A percentile compares a stretch with the other conserved stretches of the same genome.
Conservation (phyloP, 2,888 invertebrate genomes). For the Eumerus sabulonum region DNA sequence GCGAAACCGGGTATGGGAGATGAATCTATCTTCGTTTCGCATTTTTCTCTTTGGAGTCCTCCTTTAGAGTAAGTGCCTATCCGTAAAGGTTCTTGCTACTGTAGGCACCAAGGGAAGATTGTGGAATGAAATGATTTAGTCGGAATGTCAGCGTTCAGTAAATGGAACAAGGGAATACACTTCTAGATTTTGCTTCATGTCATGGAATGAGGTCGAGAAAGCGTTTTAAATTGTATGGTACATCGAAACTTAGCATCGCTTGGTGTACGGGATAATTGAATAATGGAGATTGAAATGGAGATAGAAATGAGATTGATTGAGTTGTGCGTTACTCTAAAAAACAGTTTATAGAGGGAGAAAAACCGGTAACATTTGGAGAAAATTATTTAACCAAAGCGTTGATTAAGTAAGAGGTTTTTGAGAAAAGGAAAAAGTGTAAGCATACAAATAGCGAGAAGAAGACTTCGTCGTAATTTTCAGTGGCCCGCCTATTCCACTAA, state of each 20-base stretch:
- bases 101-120: slow-evolving; percentile 21
- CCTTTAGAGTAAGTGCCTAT: slow-evolving; percentile 3
- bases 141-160: slow-evolving; percentile 3
- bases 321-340: no score
- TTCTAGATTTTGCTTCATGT: slow-evolving; percentile 13
- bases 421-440: no score
- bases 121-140: slow-evolving; percentile 6
- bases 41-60: no score
- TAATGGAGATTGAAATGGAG: background rate
- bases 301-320: slow-evolving; percentile 7
- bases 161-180: slow-evolving; percentile 31
- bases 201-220: slow-evolving; percentile 18
- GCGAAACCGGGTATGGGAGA: no score
- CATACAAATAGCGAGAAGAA: no score
- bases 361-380: no score
- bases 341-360: no score
- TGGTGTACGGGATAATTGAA: background rate
- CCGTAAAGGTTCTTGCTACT: slow-evolving; percentile 2
- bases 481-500: no score
- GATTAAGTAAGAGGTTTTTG: no score
- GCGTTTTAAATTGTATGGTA: slow-evolving; percentile 19
- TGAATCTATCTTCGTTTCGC: no score
- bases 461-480: no score
- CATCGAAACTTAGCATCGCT: slow-evolving; percentile 16
- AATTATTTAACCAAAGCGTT: no score